Percentiles rank a stretch among this genome's conserved stretches.
Evolutionary conservation across 2,797 vertebrate genomes (phyloP).

Genomic region (Luscinia megarhynchos): DNA sequence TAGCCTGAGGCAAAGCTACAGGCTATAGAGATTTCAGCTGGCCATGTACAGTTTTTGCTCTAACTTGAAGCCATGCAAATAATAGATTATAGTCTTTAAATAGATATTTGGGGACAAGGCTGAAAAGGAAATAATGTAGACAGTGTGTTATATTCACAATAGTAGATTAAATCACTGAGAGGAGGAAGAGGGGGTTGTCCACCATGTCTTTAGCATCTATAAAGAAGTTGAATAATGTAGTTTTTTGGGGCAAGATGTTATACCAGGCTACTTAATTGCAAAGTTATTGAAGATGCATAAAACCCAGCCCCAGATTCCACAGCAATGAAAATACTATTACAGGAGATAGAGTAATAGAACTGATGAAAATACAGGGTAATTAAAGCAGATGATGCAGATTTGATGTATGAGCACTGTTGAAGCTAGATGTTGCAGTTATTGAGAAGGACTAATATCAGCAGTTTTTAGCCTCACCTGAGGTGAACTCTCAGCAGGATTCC

Average conservation of each 20-base stretch:
- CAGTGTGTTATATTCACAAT: neutral
- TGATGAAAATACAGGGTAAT: neutral
- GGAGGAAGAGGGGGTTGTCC: neutral
- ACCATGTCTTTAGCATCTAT: neutral
- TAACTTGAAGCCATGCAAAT: slow-evolving; percentile 20
- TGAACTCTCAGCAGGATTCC: neutral
- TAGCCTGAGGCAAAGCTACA: slow-evolving; percentile 62
- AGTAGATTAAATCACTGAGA: neutral
- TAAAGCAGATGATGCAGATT: neutral
- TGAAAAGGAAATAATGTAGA: neutral
- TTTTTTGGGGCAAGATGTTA: neutral
- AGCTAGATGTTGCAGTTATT: neutral
- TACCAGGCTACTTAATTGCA: neutral
- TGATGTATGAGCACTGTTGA: neutral
- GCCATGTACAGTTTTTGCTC: neutral
- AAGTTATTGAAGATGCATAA: neutral
- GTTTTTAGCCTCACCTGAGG: neutral
- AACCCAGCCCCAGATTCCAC: neutral
- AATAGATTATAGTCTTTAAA: slow-evolving; percentile 22
- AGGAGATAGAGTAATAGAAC: neutral
- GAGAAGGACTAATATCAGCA: neutral
- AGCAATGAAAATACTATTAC: neutral
- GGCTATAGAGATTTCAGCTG: slow-evolving; percentile 47
- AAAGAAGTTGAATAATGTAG: neutral
- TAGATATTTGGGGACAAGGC: neutral